phyloP scores from a whole-genome alignment of 2,888 invertebrate species.

The Punctoribates punctum region DNA sequence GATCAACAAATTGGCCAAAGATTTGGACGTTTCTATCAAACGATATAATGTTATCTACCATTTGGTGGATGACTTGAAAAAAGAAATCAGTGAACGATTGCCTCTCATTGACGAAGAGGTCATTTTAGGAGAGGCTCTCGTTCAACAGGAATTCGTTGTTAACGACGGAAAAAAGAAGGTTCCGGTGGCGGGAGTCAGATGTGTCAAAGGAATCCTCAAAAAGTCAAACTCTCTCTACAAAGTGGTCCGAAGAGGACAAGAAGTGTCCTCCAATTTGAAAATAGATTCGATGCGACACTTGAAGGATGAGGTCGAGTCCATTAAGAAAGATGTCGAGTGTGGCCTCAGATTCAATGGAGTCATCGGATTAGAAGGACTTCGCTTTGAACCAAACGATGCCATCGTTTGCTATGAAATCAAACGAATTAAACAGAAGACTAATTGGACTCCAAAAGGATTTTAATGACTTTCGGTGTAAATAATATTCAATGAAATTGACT shows the following conservation, averaged over 20 bases:
- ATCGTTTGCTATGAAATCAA: constrained; percentile 71
- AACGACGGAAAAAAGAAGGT: constrained; percentile 70
- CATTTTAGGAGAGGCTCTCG: constrained; percentile 74
- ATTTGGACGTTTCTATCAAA: constrained; percentile 62
- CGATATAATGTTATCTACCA: constrained; percentile 86
- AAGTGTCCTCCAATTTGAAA: constrained; percentile 66
- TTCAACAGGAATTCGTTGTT: constrained; percentile 76
- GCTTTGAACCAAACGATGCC: constrained; percentile 70
- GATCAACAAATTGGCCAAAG: constrained; percentile 58
- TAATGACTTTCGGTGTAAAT: constrained; percentile 11
- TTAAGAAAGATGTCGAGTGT: constrained; percentile 82
- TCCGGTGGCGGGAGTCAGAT: constrained; percentile 83
- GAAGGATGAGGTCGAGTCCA: constrained; percentile 76
- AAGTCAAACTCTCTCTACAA: constrained; percentile 63
- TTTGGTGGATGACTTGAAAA: constrained; percentile 80
- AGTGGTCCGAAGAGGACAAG: constrained; percentile 64
- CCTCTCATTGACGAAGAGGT: constrained; percentile 72
- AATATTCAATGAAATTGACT: background rate
- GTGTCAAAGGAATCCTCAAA: constrained; percentile 70
- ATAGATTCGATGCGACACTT: constrained; percentile 70
- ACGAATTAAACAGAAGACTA: constrained; percentile 63
- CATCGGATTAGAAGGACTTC: constrained; percentile 53
- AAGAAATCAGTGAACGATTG: constrained; percentile 60
- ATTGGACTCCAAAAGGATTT: constrained; percentile 69
- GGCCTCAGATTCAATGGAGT: constrained; percentile 72